Conservation (phyloP, 2,888 invertebrate species). For the Junonia oenone region DNA sequence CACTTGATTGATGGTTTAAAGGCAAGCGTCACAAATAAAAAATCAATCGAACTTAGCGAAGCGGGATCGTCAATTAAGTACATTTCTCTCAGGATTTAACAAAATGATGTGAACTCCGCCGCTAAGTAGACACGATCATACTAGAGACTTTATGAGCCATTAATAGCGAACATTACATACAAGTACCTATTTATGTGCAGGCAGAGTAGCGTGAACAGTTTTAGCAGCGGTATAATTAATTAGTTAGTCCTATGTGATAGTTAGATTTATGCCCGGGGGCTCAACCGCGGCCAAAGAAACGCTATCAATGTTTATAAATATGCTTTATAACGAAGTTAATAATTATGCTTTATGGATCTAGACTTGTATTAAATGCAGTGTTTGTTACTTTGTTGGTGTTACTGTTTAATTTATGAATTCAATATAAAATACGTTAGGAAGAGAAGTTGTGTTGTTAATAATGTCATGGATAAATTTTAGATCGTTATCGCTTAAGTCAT, state of each 20-base stretch:
- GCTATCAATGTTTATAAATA: conserved; percentile 25
- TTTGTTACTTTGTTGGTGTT: too few relatives aligned
- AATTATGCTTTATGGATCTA: background rate
- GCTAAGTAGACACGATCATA: conserved; percentile 30
- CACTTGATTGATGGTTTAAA: conserved; percentile 40
- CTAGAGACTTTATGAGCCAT: conserved; percentile 36
- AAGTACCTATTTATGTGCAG: conserved; percentile 34
- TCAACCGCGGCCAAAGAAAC: conserved; percentile 26
- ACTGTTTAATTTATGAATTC: background rate
- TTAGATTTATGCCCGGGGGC: conserved; percentile 28
- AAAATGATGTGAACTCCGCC: conserved; percentile 20
- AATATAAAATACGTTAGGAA: too few relatives aligned
- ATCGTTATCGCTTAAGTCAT: too few relatives aligned
- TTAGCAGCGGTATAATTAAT: conserved; percentile 37
- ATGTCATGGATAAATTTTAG: too few relatives aligned
- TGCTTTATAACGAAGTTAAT: conserved; percentile 4
- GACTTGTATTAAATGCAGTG: background rate
- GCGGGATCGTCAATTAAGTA: conserved; percentile 31
- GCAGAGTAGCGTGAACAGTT: conserved; percentile 38
- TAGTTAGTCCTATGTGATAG: conserved; percentile 32
- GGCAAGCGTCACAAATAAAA: conserved; percentile 34
- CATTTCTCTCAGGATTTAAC: conserved; percentile 21
- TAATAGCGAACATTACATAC: conserved; percentile 35
- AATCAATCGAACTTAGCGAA: conserved; percentile 24
- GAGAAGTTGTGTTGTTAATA: too few relatives aligned